phyloP scores from a whole-genome alignment of 1,140 invertebrate species.

The Pogonomyrmex californicus region DNA sequence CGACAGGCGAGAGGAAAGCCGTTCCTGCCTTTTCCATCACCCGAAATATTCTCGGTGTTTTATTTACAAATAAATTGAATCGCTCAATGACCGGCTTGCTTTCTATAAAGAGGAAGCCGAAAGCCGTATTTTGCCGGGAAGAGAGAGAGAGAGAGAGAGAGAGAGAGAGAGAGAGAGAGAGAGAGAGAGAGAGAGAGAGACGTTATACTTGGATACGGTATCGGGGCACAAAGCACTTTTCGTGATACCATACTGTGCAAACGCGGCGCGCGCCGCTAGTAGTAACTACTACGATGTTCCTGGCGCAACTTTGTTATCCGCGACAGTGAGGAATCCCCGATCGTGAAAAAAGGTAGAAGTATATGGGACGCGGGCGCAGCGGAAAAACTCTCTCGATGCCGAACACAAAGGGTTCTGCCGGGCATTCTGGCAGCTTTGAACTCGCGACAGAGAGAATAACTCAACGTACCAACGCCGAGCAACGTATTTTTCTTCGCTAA shows the following conservation, averaged over 20 bases:
- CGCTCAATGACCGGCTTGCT: slow-evolving; percentile 50
- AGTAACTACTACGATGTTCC: slow-evolving; percentile 55
- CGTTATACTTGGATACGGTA: slow-evolving; percentile 57
- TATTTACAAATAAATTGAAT: slow-evolving; percentile 59
- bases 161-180: slow-evolving; percentile 1
- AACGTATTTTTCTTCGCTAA: slow-evolving; percentile 79
- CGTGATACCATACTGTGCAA: slow-evolving; percentile 44
- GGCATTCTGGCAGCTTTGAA: slow-evolving; percentile 79
- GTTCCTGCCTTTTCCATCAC: not conserved
- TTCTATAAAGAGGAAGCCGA: slow-evolving; percentile 47
- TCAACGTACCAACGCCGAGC: slow-evolving; percentile 76
- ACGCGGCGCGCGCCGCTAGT: slow-evolving; percentile 39
- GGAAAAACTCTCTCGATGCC: slow-evolving; percentile 67
- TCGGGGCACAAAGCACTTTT: slow-evolving; percentile 59
- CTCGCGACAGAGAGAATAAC: slow-evolving; percentile 82
- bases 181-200: slow-evolving; percentile 1
- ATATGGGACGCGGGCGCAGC: slow-evolving; percentile 44
- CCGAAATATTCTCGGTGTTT: slow-evolving; percentile 6
- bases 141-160: too few species aligned
- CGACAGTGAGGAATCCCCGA: slow-evolving; percentile 49
- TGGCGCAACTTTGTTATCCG: slow-evolving; percentile 63
- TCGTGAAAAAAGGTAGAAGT: slow-evolving; percentile 27
- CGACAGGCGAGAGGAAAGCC: not conserved
- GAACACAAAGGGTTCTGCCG: slow-evolving; percentile 63
- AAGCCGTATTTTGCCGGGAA: slow-evolving; percentile 44